Evolutionary conservation across 2,888 invertebrate species (phyloP).

Genomic region (Tuberolachnus salignus): DNA sequence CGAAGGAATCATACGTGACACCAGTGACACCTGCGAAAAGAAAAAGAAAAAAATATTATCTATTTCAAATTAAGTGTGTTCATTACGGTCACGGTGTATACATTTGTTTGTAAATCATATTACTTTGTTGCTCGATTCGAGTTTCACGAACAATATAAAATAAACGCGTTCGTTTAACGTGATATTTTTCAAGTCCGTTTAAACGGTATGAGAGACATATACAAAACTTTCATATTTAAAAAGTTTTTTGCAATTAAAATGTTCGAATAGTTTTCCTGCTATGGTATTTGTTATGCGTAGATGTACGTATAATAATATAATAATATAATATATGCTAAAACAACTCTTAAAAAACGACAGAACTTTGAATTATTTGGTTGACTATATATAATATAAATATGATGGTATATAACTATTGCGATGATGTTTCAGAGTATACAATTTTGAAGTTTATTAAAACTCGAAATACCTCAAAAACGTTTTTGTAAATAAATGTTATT

Average conservation of each 20-base stretch:
- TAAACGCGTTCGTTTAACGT: neutral
- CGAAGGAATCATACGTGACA: conserved; percentile 89
- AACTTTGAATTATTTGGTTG: too few species aligned
- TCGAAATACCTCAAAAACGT: too few species aligned
- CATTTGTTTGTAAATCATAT: neutral
- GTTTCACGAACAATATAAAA: neutral
- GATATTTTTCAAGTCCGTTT: neutral
- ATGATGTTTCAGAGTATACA: too few species aligned
- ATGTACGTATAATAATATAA: too few species aligned
- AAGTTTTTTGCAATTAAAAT: neutral
- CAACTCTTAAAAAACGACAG: neutral
- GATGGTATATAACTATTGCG: too few species aligned
- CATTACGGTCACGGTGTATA: too few species aligned
- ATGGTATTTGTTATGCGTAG: too few species aligned
- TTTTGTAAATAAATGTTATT: too few species aligned
- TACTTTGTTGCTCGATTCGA: neutral
- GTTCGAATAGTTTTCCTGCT: neutral
- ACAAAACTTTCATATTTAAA: neutral
- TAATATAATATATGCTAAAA: neutral
- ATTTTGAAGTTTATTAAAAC: too few species aligned
- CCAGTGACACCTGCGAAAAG: conserved; percentile 76
- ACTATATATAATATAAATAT: too few species aligned
- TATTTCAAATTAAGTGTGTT: neutral
- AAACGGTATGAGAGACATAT: neutral
- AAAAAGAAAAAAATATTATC: conserved; percentile 60